Base-by-base conservation (phyloP, 2,888 invertebrate species). In the Julus scandinavius region DNA sequence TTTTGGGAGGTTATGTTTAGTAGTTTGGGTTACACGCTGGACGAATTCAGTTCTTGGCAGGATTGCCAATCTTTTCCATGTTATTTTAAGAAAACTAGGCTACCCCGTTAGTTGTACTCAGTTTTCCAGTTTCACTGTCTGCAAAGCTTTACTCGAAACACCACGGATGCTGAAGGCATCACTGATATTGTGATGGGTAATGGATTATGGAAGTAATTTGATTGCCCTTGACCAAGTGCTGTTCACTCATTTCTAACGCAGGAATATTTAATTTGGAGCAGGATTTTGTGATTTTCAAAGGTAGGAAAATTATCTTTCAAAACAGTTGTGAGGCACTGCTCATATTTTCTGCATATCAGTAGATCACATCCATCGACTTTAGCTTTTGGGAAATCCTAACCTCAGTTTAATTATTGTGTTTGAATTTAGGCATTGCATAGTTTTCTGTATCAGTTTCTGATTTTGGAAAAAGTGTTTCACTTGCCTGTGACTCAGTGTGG, bases 51-150 rank as follows among this genome's bases (percentile, higher is more conserved):
- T 80, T 80, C 80, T 80, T 80, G 80, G 80, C 80, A 38, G 80
- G 80, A 38, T 80, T 80, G 29, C 80, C 80, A 80, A 80, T 38
- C 80, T 80, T 80, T 13, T 4, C 72, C 4, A 20, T 80, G 80
- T 80, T 80, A 80, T 80, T 80, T 80, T 80, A 80, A 80, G 80
- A 38, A 80, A 80, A 80, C 72, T 80, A 80, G 80, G 80, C 80
- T 80, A 80, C 80, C 80, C 80, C 29, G 13, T 9, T 80, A 80
- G 80, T 80, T 38, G 38, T 80, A 38, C 38, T 80, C 38, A 80
- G 13, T 38, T 80, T 80, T 80, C 80, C 1, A 38, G 80, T 80
- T 80, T 13, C 29, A 38, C 38, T 80, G 80, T 13, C 80, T 13
- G 13, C 38, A 38, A 29, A 80, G 38, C 80, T 80, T 80, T 11